Evolutionary conservation across 2,797 vertebrate genomes (phyloP).

Genomic region (Glossophaga mutica): DNA sequence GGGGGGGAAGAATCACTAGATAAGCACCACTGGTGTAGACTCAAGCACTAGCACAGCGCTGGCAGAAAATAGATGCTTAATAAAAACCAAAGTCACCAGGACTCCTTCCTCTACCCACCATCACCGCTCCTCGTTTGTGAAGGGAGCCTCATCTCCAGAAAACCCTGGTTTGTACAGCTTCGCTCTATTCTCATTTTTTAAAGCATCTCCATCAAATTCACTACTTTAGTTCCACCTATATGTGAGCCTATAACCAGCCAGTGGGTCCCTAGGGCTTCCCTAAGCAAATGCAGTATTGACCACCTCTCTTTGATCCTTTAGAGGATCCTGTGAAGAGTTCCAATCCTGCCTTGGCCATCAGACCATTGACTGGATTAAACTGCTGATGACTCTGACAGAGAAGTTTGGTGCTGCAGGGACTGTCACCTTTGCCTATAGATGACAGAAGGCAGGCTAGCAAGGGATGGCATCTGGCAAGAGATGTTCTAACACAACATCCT

Average conservation of each 20-base stretch:
- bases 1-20: fast-evolving
- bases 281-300: constrained; percentile 67
- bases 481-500: not conserved
- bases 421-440: not conserved
- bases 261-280: constrained; percentile 12
- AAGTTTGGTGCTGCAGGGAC: not conserved
- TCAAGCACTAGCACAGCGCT: not conserved
- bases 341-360: not conserved
- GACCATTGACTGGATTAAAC: not conserved
- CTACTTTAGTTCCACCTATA: not conserved
- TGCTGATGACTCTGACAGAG: not conserved
- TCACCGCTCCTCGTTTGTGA: not conserved
- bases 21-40: not conserved
- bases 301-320: not conserved
- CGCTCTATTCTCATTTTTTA: not conserved
- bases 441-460: not conserved
- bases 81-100: not conserved
- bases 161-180: not conserved
- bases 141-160: not conserved
- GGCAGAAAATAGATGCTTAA: not conserved
- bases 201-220: not conserved
- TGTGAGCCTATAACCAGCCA: not conserved
- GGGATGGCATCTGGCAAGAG: not conserved
- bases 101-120: not conserved
- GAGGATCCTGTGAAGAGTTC: not conserved